phyloP scores from a whole-genome alignment of 2,888 invertebrate species.

The Clitarchus hookeri region DNA sequence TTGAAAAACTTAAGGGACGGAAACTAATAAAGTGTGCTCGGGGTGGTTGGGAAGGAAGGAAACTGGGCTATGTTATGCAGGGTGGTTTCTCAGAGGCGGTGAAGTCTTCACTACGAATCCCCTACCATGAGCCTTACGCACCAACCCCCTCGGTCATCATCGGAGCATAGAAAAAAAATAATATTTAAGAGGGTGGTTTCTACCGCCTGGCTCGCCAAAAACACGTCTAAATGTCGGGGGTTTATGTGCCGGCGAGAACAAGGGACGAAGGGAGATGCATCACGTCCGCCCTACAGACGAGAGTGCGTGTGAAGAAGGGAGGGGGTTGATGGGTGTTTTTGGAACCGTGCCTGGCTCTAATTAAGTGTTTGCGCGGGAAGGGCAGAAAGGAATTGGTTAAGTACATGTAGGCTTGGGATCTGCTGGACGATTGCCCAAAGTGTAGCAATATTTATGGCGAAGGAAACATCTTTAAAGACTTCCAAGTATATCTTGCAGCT shows the following conservation, averaged over 20 bases:
- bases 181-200: neutral
- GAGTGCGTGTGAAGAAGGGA: neutral
- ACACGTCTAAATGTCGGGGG: neutral
- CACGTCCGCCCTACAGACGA: neutral
- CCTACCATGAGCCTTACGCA: no score
- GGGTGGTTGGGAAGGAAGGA: neutral
- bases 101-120: neutral
- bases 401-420: neutral
- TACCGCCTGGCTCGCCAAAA: neutral
- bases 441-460: neutral
- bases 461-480: neutral
- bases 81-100: neutral
- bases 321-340: neutral
- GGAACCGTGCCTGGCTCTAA: neutral
- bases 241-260: neutral
- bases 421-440: neutral
- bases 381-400: neutral
- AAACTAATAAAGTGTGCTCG: slow-evolving; percentile 29
- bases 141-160: neutral
- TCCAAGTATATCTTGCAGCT: neutral
- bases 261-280: neutral
- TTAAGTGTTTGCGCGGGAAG: neutral
- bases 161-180: neutral
- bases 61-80: neutral
- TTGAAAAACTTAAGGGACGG: slow-evolving; percentile 25